Evolutionary conservation across 2,797 vertebrate genomes (phyloP).

Genomic region (Emys orbicularis): DNA sequence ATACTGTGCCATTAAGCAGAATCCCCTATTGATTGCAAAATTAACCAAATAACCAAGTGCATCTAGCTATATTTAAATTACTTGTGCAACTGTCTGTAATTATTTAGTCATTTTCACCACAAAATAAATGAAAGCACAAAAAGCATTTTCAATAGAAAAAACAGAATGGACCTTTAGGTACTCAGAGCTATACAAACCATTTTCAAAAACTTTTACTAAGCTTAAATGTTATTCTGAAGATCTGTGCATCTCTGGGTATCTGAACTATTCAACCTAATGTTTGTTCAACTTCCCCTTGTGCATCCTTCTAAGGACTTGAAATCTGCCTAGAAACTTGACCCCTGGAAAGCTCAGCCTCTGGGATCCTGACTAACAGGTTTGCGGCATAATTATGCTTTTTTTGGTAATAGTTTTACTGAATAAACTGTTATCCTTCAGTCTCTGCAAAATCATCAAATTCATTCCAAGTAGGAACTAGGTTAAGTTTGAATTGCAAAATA

Average conservation of each 20-base stretch:
- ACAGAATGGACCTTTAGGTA: background rate
- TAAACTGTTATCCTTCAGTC: conserved; percentile 30
- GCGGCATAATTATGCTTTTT: conserved; percentile 6
- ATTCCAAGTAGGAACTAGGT: conserved; percentile 10
- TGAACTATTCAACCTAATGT: background rate
- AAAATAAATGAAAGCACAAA: background rate
- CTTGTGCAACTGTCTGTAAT: conserved; percentile 29
- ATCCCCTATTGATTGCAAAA: background rate
- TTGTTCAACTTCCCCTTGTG: background rate
- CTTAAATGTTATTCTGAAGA: background rate
- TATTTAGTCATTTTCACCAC: background rate
- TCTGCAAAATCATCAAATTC: background rate
- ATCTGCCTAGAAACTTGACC: background rate
- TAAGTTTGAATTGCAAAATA: conserved; percentile 10
- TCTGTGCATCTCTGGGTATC: background rate
- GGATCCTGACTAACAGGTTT: conserved; percentile 15
- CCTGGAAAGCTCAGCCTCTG: conserved; percentile 4
- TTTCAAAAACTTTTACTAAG: conserved; percentile 11
- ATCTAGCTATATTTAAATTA: conserved; percentile 13
- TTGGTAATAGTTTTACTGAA: background rate
- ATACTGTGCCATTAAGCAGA: background rate
- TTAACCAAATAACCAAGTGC: background rate
- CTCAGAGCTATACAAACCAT: background rate
- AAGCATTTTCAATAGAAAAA: conserved; percentile 20
- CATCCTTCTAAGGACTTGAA: background rate